Conservation (phyloP, 2,113 vertebrate genomes). For the Gasterosteus nipponicus region DNA sequence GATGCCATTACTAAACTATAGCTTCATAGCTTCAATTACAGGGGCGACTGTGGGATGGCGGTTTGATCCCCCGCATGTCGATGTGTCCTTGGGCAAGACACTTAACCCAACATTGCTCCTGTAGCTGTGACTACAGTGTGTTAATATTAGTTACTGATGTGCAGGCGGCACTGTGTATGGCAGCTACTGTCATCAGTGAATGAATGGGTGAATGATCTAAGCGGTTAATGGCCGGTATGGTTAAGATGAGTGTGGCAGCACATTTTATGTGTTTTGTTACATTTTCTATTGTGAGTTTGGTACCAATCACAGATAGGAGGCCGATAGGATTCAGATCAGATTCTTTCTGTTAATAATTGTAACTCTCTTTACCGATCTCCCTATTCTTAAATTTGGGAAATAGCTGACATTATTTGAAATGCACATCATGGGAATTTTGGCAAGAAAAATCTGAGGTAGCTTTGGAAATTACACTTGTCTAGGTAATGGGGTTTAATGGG, state of each 20-base stretch:
- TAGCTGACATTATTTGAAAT: conserved; percentile 54
- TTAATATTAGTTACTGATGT: too few species aligned
- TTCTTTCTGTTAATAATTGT: conserved; percentile 7
- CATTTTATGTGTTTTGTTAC: neutral
- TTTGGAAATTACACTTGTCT: conserved; percentile 60
- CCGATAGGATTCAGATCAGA: too few species aligned
- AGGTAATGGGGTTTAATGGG: conserved; percentile 70
- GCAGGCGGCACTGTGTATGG: too few species aligned
- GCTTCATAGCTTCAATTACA: too few species aligned
- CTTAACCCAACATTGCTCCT: too few species aligned
- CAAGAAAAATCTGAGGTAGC: conserved; percentile 59
- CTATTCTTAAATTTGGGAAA: conserved; percentile 26
- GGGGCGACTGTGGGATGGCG: too few species aligned
- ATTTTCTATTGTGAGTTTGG: neutral
- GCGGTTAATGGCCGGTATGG: neutral
- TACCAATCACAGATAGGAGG: neutral
- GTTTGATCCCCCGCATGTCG: too few species aligned
- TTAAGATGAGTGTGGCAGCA: neutral
- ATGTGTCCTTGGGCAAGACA: too few species aligned
- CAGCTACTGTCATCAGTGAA: too few species aligned
- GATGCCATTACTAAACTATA: too few species aligned
- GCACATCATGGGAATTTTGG: conserved; percentile 66
- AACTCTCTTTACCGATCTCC: neutral
- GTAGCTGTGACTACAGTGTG: too few species aligned
- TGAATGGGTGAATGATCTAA: too few species aligned